phyloP scores from a whole-genome alignment of 2,797 vertebrate genomes.

The Jordanella pulchra region DNA sequence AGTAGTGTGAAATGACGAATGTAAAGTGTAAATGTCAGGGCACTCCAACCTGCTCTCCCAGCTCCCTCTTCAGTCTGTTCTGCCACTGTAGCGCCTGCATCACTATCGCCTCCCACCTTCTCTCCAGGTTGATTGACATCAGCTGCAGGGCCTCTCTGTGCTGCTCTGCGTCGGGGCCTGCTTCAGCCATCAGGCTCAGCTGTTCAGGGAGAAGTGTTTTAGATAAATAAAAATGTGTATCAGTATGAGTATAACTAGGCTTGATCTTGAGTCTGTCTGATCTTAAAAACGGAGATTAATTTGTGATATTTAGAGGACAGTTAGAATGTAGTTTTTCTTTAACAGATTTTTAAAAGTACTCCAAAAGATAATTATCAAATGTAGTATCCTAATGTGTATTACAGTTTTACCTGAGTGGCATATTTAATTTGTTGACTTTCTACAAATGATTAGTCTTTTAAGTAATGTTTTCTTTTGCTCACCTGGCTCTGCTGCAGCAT shows the following conservation, averaged over 20 bases:
- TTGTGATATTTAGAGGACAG: no score
- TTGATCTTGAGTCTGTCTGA: no score
- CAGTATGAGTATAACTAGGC: background rate
- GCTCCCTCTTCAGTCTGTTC: constrained; percentile 85
- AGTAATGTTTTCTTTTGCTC: background rate
- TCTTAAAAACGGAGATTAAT: no score
- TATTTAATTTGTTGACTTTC: background rate
- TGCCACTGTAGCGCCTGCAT: constrained; percentile 99
- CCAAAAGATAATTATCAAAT: background rate
- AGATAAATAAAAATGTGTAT: background rate
- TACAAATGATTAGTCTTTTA: constrained; percentile 5
- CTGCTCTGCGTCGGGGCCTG: constrained; percentile 75
- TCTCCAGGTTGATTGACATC: constrained; percentile 94
- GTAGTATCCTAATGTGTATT: background rate
- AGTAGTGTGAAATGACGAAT: constrained; percentile 36
- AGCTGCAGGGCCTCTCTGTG: constrained; percentile 85
- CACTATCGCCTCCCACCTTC: constrained; percentile 97
- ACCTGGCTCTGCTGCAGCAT: constrained; percentile 89
- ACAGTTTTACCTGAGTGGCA: background rate
- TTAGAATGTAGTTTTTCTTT: no score
- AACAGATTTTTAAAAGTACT: background rate
- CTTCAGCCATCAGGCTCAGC: constrained; percentile 65
- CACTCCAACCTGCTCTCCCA: constrained; percentile 82
- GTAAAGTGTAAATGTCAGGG: constrained; percentile 41
- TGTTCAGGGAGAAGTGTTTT: constrained; percentile 42